A percentile compares a stretch with the other conserved stretches of the same genome.
These are phyloP conservation scores for Enteromius treurensis DNA, from an alignment of 2,797 vertebrate species.

Conservation along the genomic window DNA sequence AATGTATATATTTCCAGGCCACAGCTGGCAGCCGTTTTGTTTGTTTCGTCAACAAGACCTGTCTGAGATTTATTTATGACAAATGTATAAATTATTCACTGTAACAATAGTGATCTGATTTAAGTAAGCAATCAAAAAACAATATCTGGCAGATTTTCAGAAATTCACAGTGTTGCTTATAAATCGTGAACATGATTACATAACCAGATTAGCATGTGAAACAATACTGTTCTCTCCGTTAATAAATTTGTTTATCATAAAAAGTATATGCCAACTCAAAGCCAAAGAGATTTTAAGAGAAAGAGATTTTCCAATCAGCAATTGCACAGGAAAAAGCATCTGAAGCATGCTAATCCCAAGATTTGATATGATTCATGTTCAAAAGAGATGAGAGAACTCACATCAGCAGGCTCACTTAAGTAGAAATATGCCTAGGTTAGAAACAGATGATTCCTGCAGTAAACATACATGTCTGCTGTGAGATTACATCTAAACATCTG, in stretches of 20 bases:
- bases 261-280: not conserved
- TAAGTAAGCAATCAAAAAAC: too few relatives aligned
- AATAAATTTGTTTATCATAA: not conserved
- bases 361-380: constrained; percentile 26
- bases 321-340: not conserved
- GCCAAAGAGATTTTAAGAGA: too few relatives aligned
- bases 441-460: constrained; percentile 23
- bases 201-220: constrained; percentile 63
- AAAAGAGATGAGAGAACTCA: not conserved
- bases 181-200: constrained; percentile 53
- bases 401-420: not conserved
- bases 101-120: not conserved
- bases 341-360: constrained; percentile 18
- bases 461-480: constrained; percentile 17
- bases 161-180: not conserved
- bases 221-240: not conserved
- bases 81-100: not conserved
- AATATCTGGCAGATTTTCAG: not conserved
- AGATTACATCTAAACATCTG: constrained; percentile 43
- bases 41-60: not conserved
- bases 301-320: not conserved
- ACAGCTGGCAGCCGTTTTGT: not conserved
- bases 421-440: constrained; percentile 7
- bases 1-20: not conserved
- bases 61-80: not conserved